Conservation (phyloP, 2,113 vertebrate genomes). For the Meleagris gallopavo region DNA sequence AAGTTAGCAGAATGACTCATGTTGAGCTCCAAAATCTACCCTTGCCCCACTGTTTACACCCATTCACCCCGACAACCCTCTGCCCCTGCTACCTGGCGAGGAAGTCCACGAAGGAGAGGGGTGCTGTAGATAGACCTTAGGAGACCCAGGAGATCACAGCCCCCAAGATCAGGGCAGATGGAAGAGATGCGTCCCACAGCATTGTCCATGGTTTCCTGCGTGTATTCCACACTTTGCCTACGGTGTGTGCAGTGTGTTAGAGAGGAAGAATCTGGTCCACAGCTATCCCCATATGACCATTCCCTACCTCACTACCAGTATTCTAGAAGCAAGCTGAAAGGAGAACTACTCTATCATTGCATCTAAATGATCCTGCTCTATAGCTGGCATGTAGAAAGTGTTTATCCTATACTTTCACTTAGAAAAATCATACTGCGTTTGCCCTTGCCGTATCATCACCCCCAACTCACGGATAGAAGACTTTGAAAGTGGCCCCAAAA, state of each 20-base stretch:
- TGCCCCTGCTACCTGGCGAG: conserved; percentile 77
- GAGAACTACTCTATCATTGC: not conserved
- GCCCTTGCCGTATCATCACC: not conserved
- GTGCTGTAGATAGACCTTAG: conserved; percentile 80
- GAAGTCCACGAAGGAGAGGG: conserved; percentile 69
- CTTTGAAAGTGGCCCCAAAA: conserved; percentile 81
- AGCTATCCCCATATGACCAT: not conserved
- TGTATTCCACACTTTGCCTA: conserved; percentile 86
- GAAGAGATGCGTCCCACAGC: conserved; percentile 74
- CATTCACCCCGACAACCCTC: not conserved
- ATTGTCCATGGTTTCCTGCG: conserved; percentile 78
- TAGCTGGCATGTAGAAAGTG: not conserved
- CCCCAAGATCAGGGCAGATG: conserved; percentile 78
- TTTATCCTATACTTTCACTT: not conserved
- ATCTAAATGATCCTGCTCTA: not conserved
- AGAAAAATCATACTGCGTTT: not conserved
- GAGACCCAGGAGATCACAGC: conserved; percentile 84
- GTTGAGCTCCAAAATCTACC: not conserved
- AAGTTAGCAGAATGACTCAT: not conserved
- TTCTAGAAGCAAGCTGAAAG: not conserved
- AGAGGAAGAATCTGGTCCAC: not conserved
- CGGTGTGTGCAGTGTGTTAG: not conserved
- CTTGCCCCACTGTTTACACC: not conserved
- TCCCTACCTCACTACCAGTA: not conserved
- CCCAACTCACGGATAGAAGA: conserved; percentile 74